Base-by-base conservation (phyloP, 2,113 vertebrate species). In the Formicarius rufipectus region DNA sequence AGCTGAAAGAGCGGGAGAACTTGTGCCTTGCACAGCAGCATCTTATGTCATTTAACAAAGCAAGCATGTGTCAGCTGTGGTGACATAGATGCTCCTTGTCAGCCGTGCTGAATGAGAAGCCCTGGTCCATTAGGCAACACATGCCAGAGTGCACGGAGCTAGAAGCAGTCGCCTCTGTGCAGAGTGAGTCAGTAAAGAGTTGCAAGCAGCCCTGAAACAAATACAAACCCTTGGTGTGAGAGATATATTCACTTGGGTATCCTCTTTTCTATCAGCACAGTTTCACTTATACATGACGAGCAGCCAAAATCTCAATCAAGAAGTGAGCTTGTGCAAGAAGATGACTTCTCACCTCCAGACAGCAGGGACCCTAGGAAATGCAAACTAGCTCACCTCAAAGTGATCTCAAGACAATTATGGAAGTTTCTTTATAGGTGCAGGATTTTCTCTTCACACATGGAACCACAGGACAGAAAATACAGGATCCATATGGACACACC, bases 31-130 rank as follows among this genome's bases (percentile, higher is more conserved):
- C 90, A 97, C 97, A 97, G 95, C 95, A 93, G 85, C 82, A 92
- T 69, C 92, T 90, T 94, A 4, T 96, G 96, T 86, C 77, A 30
- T 69, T 79, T 84, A 92, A 97, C 98, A 97, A 97, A 97, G 96
- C 62, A 59, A 75, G 73, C 12, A 7, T 94, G 96, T 91, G 96
- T 81, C 49, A 56, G 92, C 96, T 95, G 90, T 35, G 60, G 86
- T 53, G 96, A 97, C 95, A 97, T 96, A 90, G 95, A 78, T 12
- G 60, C 90, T 86, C 88, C 79, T 95, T 97, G 95, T 96, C 86
- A 96, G 95, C 78, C 10, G 6, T 39, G 28, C 93, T 31, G 39
- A 95, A 89, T 2, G 6, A 82, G 94, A 91, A 97, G 96, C 89
- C 58, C 58, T 55, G 80, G 67, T 93, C 96, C 96, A 72, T 91